Evolutionary conservation across 92 coral and sea anemone species (phyloP), one percentile per base, ranked within the genome.

Genomic region (Porites cylindrica): DNA sequence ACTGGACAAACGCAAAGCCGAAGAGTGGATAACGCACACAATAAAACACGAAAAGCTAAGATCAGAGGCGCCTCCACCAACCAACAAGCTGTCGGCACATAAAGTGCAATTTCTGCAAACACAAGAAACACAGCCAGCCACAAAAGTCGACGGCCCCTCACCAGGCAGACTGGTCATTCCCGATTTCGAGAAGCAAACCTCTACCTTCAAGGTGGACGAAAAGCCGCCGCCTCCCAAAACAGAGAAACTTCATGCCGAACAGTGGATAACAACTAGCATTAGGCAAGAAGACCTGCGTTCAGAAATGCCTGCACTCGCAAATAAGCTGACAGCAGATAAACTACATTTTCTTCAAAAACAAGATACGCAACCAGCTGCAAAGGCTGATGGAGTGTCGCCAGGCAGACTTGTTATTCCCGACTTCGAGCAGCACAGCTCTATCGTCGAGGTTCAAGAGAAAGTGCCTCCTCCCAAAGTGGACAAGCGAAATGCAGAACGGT

Each of bases 301-400:
- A 74, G 78, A 74, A 53, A 62, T 26, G 47, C 78, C 78, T 16
- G 17, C 23, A 19, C 78, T 14, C 8, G 16, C 78, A 4, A 74
- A 74, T 38, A 74, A 24, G 64, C 78, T 74, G 13, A 51, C 78
- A 19, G 63, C 62, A 74, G 63, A 74, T 18, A 74, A 74, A 52
- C 10, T 52, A 38, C 43, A 74, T 17, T 74, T 74, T 20, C 78
- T 74, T 51, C 77, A 72, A 3, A 72, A 1, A 6, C 23, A 72
- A 47, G 77, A 72, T 1, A 50, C 59, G 51, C 60, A 74, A 18
- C 8, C 23, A 7, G 78, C 2, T 1, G 20, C 51, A 51, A n/a
- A 51, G 62, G 32, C 52, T 1, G n/a, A 74, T 21, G 38, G 4
- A 2, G 19, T 32, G 9, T 51, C 32, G 4, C 78, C 78, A 8